Percentiles rank a stretch among this genome's conserved stretches.
These are phyloP conservation scores for Huso huso DNA, from an alignment of 2,797 vertebrate species.

Conservation along the genomic window DNA sequence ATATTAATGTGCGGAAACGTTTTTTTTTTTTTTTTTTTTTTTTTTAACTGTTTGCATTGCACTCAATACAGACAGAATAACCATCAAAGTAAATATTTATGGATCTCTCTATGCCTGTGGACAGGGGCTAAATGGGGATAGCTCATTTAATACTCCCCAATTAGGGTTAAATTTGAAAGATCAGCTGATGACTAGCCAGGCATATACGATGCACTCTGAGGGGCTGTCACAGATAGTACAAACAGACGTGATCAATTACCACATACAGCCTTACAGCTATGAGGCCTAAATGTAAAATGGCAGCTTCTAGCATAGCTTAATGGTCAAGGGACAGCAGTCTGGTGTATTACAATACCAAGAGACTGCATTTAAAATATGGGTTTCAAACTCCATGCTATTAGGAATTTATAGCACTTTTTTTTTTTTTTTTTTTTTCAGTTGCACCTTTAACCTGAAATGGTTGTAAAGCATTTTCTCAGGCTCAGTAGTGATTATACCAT, in stretches of 20 bases:
- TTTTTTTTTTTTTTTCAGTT: background rate
- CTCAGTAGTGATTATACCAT: slow-evolving; percentile 26
- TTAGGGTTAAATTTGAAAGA: slow-evolving; percentile 22
- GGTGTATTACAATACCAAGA: slow-evolving; percentile 18
- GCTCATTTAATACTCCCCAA: slow-evolving; percentile 20
- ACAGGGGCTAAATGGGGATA: slow-evolving; percentile 11
- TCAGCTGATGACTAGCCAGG: slow-evolving; percentile 18
- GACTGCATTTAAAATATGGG: slow-evolving; percentile 16
- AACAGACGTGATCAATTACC: slow-evolving; percentile 25
- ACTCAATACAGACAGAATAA: background rate
- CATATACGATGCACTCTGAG: slow-evolving; percentile 9
- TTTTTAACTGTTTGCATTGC: background rate
- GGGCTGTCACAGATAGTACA: slow-evolving; percentile 14
- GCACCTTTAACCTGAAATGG: slow-evolving; percentile 16
- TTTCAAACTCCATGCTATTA: slow-evolving; percentile 11
- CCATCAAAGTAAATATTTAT: slow-evolving; percentile 1
- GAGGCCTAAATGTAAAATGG: slow-evolving; percentile 21
- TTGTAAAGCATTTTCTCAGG: slow-evolving; percentile 19
- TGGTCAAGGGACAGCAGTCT: slow-evolving; percentile 21
- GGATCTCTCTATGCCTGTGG: background rate
- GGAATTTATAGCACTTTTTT: background rate
- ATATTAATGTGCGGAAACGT: too few relatives aligned
- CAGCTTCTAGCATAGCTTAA: slow-evolving; percentile 16
- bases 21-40: too few relatives aligned
- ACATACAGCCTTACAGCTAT: slow-evolving; percentile 34